Conservation (phyloP, 2,888 invertebrate genomes). For the Ochropleura leucogaster region DNA sequence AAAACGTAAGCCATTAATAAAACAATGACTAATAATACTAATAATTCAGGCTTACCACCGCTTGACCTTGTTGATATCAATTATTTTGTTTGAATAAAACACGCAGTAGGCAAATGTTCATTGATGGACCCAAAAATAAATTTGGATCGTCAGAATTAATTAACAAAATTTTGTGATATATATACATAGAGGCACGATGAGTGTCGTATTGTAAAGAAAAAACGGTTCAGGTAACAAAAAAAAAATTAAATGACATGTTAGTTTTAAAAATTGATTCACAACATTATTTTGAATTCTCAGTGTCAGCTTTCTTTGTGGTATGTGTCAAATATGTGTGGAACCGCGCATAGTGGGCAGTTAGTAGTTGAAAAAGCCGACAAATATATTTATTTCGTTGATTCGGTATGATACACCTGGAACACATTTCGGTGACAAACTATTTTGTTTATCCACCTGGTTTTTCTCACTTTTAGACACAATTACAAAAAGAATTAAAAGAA, state of each 20-base stretch:
- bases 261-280: slow-evolving; percentile 24
- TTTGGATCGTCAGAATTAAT: neutral
- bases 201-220: slow-evolving; percentile 3
- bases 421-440: slow-evolving; percentile 1
- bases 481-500: neutral
- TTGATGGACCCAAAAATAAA: slow-evolving; percentile 15
- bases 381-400: neutral
- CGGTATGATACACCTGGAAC: neutral
- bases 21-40: slow-evolving; percentile 10
- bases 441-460: neutral
- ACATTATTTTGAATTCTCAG: slow-evolving; percentile 10
- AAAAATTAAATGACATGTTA: slow-evolving; percentile 1
- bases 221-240: slow-evolving; percentile 1
- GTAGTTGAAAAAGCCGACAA: neutral
- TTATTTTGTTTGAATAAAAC: slow-evolving; percentile 32
- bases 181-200: slow-evolving; percentile 2
- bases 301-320: slow-evolving; percentile 23
- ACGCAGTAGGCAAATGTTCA: neutral
- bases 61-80: slow-evolving; percentile 22
- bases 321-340: slow-evolving; percentile 2
- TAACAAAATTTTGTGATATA: slow-evolving; percentile 1
- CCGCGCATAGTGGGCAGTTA: neutral
- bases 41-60: neutral
- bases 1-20: neutral
- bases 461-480: neutral